Evolutionary conservation across 2,113 vertebrate genomes (phyloP).

Genomic region (Poicephalus gulielmi): DNA sequence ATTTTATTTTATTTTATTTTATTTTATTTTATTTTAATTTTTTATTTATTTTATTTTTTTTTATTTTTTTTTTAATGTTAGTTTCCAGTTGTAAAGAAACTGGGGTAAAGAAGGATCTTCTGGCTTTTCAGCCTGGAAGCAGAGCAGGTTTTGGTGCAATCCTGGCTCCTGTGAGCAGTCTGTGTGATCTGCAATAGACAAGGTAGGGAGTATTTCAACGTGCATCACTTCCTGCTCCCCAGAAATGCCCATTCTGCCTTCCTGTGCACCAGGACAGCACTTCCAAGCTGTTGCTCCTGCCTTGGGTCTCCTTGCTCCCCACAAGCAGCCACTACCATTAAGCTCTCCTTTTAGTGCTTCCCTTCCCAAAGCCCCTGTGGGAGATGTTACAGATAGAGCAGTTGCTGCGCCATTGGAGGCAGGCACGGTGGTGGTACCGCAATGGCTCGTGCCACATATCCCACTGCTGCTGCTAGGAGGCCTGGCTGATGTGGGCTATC

Average conservation of each 20-base stretch:
- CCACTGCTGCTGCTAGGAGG: rapidly evolving
- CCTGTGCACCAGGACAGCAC: background rate
- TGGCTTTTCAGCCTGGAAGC: background rate
- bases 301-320: background rate
- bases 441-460: rapidly evolving
- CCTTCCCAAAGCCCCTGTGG: background rate
- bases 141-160: background rate
- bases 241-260: background rate
- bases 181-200: background rate
- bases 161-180: background rate
- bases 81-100: background rate
- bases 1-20: no score
- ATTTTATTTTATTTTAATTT: background rate
- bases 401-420: rapidly evolving
- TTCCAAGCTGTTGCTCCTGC: background rate
- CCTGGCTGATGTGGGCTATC: background rate
- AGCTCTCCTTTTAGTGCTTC: background rate
- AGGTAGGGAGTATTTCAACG: background rate
- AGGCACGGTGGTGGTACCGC: background rate
- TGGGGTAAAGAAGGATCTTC: background rate
- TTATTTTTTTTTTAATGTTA: background rate
- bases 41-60: background rate
- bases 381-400: background rate
- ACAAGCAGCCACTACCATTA: background rate
- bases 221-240: background rate